Evolutionary conservation across 2,888 invertebrate species (phyloP).

Genomic region (Synergus gifuensis): DNA sequence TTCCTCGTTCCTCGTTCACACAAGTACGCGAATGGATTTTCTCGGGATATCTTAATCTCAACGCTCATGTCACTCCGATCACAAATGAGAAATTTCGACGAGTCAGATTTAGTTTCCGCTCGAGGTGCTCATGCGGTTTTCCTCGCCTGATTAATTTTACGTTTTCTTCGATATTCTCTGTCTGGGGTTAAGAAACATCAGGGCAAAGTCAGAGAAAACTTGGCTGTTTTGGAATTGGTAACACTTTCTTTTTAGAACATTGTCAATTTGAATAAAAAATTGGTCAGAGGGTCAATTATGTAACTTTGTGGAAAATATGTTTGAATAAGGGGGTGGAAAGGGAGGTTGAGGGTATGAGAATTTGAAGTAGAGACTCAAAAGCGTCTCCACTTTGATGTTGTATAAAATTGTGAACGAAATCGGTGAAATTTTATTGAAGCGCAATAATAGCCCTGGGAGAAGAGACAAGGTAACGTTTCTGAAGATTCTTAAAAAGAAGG

Average conservation of each 20-base stretch:
- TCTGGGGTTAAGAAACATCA: not conserved
- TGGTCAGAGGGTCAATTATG: too few species aligned
- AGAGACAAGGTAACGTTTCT: not conserved
- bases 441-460: slow-evolving; percentile 14
- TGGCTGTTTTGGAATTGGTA: not conserved
- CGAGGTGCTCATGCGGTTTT: not conserved
- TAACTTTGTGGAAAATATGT: too few species aligned
- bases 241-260: not conserved
- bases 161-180: not conserved
- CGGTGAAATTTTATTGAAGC: slow-evolving; percentile 3
- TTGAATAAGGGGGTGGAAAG: too few species aligned
- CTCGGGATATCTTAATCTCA: slow-evolving; percentile 58
- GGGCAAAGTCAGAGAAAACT: not conserved
- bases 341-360: too few species aligned
- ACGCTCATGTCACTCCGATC: slow-evolving; percentile 27
- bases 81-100: slow-evolving; percentile 53
- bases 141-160: slow-evolving; percentile 14
- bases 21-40: slow-evolving; percentile 46
- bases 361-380: too few species aligned
- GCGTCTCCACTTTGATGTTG: too few species aligned
- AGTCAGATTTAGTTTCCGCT: slow-evolving; percentile 52
- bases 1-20: slow-evolving; percentile 47
- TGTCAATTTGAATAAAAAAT: too few species aligned
- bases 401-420: not conserved
- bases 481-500: not conserved